phyloP scores from a whole-genome alignment of 2,113 vertebrate genomes.

The Silurus meridionalis region DNA sequence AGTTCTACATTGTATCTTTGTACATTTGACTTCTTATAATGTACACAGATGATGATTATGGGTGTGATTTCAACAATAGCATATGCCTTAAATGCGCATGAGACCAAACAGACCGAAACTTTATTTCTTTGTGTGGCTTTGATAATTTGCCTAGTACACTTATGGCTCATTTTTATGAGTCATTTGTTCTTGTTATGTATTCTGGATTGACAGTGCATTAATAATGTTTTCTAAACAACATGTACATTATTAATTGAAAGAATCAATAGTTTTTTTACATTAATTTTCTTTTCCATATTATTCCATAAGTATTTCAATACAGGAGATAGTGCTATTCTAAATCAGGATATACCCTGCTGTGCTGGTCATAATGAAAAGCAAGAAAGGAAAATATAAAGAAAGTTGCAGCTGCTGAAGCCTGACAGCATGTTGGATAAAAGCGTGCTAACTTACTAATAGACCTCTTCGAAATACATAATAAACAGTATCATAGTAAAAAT shows the following conservation, averaged over 20 bases:
- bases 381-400: background rate
- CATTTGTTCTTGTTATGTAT: background rate
- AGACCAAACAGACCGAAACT: background rate
- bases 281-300: background rate
- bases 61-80: background rate
- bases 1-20: slow-evolving; percentile 46
- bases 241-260: background rate
- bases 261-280: background rate
- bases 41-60: background rate
- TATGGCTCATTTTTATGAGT: background rate
- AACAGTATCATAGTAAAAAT: background rate
- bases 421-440: background rate
- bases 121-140: background rate
- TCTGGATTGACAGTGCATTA: background rate
- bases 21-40: background rate
- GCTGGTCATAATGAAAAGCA: background rate
- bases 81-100: background rate
- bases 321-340: background rate
- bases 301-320: background rate
- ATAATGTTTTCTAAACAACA: background rate
- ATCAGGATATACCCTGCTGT: background rate
- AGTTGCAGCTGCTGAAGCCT: background rate
- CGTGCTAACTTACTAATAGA: background rate
- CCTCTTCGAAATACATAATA: background rate
- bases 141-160: background rate